These are phyloP conservation scores for Zophobas atratus DNA, from an alignment of 1,140 invertebrate genomes.

Conservation along the genomic window DNA sequence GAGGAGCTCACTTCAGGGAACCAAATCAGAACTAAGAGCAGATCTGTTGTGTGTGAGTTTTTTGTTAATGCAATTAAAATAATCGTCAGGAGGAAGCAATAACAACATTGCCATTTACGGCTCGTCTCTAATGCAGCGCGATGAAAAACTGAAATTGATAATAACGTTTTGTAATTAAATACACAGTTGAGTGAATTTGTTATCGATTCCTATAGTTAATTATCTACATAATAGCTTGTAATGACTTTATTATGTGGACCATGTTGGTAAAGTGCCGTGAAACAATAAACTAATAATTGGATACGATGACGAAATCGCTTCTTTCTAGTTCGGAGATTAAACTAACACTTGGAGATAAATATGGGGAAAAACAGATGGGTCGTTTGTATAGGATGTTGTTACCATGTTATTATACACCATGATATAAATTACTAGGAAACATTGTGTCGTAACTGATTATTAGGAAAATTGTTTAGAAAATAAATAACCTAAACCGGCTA, in stretches of 20 bases:
- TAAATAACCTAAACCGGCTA: conserved; percentile 42
- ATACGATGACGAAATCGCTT: conserved; percentile 14
- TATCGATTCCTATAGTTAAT: conserved; percentile 46
- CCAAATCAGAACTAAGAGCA: conserved; percentile 8
- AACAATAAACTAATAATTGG: conserved; percentile 40
- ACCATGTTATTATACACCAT: conserved; percentile 46
- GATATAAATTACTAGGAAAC: conserved; percentile 46
- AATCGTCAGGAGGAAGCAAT: conserved; percentile 11
- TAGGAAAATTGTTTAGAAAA: conserved; percentile 49
- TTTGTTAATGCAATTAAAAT: conserved; percentile 33
- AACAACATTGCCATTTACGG: conserved; percentile 38
- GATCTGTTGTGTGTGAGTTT: conserved; percentile 2
- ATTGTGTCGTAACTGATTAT: conserved; percentile 49
- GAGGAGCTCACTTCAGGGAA: conserved; percentile 29
- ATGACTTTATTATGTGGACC: conserved; percentile 48
- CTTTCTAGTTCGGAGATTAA: conserved; percentile 38
- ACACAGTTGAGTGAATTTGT: conserved; percentile 42
- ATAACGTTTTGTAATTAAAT: conserved; percentile 50
- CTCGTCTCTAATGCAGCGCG: conserved; percentile 14
- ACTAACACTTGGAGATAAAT: conserved; percentile 38
- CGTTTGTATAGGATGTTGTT: conserved; percentile 40
- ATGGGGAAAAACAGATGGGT: conserved; percentile 42
- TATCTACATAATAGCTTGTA: conserved; percentile 50
- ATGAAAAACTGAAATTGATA: conserved; percentile 52
- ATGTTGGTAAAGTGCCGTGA: conserved; percentile 33